A percentile compares a stretch with the other conserved stretches of the same genome.
Evolutionary conservation across 2,113 vertebrate species (phyloP).

Genomic region (Heliornis fulica): DNA sequence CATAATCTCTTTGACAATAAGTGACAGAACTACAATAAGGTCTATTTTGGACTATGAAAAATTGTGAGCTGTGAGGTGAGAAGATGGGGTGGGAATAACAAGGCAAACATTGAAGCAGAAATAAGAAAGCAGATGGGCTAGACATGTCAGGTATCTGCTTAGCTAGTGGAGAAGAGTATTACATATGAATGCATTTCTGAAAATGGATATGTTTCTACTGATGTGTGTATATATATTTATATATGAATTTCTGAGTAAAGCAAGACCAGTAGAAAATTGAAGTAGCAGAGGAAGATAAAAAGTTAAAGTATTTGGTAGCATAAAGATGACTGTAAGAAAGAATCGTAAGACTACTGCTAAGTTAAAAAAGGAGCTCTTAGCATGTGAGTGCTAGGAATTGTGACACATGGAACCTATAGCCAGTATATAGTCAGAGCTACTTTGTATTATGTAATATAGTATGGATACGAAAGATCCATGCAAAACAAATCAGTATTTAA

Average conservation of each 20-base stretch:
- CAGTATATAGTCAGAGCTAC: background rate
- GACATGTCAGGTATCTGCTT: background rate
- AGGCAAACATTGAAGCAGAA: background rate
- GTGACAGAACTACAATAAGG: background rate
- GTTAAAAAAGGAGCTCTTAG: background rate
- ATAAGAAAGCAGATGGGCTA: background rate
- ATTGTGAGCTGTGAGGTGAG: background rate
- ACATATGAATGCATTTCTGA: background rate
- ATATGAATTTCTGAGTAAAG: background rate
- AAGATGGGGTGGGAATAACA: background rate
- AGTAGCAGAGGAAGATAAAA: background rate
- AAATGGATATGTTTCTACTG: background rate
- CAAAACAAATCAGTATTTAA: background rate
- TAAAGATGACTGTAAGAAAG: background rate
- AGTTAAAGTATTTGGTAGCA: background rate
- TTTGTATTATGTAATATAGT: background rate
- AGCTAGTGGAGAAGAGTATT: background rate
- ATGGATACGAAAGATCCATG: background rate
- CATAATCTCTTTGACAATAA: constrained; percentile 45
- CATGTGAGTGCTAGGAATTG: background rate
- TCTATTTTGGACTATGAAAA: background rate
- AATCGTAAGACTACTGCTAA: background rate
- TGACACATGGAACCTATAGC: rapidly evolving
- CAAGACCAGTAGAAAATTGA: background rate
- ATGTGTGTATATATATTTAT: no score